phyloP scores from a whole-genome alignment of 1,140 invertebrate genomes.

The Drosophila baimaii region DNA sequence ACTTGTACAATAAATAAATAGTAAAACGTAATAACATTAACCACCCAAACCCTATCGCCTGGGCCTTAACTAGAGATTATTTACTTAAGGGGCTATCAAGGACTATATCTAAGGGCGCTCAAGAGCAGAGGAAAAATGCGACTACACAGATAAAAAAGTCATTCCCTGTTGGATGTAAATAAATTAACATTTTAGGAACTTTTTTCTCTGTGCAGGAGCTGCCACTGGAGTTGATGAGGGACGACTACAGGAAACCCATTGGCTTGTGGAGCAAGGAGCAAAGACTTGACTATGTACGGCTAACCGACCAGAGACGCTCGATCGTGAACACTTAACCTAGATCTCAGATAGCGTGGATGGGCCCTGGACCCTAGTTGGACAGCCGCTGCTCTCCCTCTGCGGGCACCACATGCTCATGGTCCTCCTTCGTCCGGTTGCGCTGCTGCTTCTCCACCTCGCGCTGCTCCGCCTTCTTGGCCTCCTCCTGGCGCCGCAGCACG shows the following conservation, averaged over 20 bases:
- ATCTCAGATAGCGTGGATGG: slow-evolving; percentile 72
- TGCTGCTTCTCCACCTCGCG: slow-evolving; percentile 21
- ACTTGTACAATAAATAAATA: slow-evolving; percentile 75
- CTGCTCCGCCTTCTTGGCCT: slow-evolving; percentile 57
- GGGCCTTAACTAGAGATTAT: slow-evolving; percentile 58
- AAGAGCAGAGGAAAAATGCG: slow-evolving; percentile 23
- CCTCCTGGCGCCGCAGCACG: slow-evolving; percentile 61
- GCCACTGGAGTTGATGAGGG: slow-evolving; percentile 17
- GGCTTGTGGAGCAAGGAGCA: slow-evolving; percentile 49
- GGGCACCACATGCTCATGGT: slow-evolving; percentile 67
- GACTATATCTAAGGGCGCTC: slow-evolving; percentile 52
- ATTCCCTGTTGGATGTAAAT: neutral
- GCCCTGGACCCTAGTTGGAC: slow-evolving; percentile 57
- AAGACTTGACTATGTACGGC: slow-evolving; percentile 70
- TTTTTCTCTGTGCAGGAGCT: slow-evolving; percentile 21
- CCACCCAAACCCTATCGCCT: slow-evolving; percentile 41
- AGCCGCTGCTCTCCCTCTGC: slow-evolving; percentile 62
- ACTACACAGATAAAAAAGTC: slow-evolving; percentile 28
- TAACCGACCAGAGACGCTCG: slow-evolving; percentile 77
- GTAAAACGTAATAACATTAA: slow-evolving; percentile 59
- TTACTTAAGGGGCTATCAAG: slow-evolving; percentile 52
- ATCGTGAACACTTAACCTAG: slow-evolving; percentile 73
- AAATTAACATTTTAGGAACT: neutral
- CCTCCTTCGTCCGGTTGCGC: slow-evolving; percentile 46
- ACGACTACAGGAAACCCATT: slow-evolving; percentile 60